Evolutionary conservation across 2,113 vertebrate species (phyloP).

Genomic region (Pelvicachromis taeniatus): DNA sequence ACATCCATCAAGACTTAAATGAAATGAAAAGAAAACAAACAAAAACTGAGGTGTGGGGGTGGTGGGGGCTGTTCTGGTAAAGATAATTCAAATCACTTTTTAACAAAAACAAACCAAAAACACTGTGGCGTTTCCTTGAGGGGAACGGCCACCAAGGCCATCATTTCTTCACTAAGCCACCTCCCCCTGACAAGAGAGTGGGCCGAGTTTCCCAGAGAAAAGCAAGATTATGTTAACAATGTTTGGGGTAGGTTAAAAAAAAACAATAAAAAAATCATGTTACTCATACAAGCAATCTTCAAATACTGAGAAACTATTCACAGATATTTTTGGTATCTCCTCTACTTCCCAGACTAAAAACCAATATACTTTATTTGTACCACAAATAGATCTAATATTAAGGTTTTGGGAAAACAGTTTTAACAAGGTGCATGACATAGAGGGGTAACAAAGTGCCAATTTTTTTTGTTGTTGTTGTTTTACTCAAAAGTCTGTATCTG

Average conservation of each 20-base stretch:
- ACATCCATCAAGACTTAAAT: conserved; percentile 47
- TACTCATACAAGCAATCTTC: conserved; percentile 59
- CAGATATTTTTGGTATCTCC: conserved; percentile 69
- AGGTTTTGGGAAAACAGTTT: conserved; percentile 71
- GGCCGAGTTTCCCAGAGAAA: conserved; percentile 52
- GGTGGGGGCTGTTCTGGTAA: conserved; percentile 16
- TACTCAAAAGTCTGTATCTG: conserved; percentile 38
- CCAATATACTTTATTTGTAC: conserved; percentile 71
- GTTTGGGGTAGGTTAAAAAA: conserved; percentile 24
- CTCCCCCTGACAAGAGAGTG: conserved; percentile 34
- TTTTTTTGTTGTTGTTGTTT: conserved; percentile 12
- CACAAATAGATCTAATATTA: conserved; percentile 73
- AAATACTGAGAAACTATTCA: conserved; percentile 70
- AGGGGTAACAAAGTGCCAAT: conserved; percentile 74
- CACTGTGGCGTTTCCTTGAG: conserved; percentile 39
- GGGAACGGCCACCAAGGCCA: conserved; percentile 46
- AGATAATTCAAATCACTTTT: conserved; percentile 40
- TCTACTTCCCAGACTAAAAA: conserved; percentile 63
- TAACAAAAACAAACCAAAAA: conserved; percentile 31
- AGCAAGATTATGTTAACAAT: conserved; percentile 55
- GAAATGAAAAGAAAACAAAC: not conserved
- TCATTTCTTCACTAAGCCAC: conserved; percentile 33
- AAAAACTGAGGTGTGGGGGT: not conserved
- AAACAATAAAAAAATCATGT: conserved; percentile 35
- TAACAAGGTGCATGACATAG: conserved; percentile 74